Percentiles rank a stretch among this genome's conserved stretches.
Evolutionary conservation across 2,888 invertebrate genomes (phyloP).

Genomic region (Andrena chrysosceles): DNA sequence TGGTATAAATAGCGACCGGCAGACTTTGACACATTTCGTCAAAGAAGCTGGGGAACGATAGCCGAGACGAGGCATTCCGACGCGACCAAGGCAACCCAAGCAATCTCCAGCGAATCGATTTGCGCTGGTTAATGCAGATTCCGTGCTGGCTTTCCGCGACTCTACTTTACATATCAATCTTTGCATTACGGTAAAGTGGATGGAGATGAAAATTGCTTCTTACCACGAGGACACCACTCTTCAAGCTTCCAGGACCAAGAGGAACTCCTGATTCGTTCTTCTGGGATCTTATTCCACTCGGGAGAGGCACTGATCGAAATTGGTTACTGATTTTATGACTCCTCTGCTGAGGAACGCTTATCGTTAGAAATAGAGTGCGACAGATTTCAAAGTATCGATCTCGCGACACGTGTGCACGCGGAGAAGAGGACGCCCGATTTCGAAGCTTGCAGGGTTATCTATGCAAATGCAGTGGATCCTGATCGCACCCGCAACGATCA

Average conservation of each 20-base stretch:
- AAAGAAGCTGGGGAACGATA: neutral
- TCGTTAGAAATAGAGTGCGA: no score
- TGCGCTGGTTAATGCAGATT: conserved; percentile 2
- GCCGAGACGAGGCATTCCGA: neutral
- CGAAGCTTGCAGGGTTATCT: conserved; percentile 50
- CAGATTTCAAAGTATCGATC: conserved; percentile 2
- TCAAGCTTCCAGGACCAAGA: neutral
- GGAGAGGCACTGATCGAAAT: neutral
- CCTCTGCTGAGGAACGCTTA: no score
- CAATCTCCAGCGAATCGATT: neutral
- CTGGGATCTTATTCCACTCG: neutral
- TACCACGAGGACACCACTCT: neutral
- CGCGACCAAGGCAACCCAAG: neutral
- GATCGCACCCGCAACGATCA: conserved; percentile 48
- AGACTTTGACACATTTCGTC: conserved; percentile 5
- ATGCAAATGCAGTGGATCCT: conserved; percentile 62
- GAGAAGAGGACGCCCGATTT: conserved; percentile 13
- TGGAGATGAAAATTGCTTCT: neutral
- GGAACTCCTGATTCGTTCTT: neutral
- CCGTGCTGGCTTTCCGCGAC: neutral
- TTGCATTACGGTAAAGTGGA: neutral
- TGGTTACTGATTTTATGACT: neutral
- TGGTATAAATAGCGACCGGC: neutral
- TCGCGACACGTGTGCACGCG: neutral
- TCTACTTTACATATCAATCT: neutral